phyloP scores from a whole-genome alignment of 2,888 invertebrate genomes.

The Sepiola atlantica region DNA sequence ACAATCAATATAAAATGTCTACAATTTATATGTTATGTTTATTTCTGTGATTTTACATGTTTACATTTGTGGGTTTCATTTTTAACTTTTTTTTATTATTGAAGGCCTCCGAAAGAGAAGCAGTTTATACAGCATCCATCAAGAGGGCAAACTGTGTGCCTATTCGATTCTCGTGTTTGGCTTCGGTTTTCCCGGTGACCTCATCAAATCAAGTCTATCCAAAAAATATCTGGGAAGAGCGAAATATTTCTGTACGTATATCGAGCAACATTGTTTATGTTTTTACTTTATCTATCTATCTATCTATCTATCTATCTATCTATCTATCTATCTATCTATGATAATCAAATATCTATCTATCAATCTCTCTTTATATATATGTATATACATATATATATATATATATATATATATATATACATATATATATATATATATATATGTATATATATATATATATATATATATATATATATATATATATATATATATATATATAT shows the following conservation, averaged over 20 bases:
- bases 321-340: background rate
- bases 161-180: conserved; percentile 38
- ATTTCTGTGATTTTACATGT: too few species aligned
- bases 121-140: conserved; percentile 41
- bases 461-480: background rate
- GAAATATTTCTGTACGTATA: conserved; percentile 39
- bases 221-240: conserved; percentile 40
- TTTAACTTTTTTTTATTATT: background rate
- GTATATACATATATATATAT: background rate
- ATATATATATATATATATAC: background rate
- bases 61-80: background rate
- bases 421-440: background rate
- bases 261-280: background rate
- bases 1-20: too few species aligned
- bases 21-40: too few species aligned
- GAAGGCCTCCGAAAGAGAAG: background rate
- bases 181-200: conserved; percentile 37
- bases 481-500: too few species aligned
- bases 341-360: background rate
- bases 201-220: background rate
- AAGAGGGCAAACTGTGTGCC: background rate
- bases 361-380: too few species aligned
- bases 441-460: background rate
- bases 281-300: background rate
- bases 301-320: too few species aligned